Base-by-base conservation (phyloP, 2,888 invertebrate genomes). In the Polymixis flavicincta region DNA sequence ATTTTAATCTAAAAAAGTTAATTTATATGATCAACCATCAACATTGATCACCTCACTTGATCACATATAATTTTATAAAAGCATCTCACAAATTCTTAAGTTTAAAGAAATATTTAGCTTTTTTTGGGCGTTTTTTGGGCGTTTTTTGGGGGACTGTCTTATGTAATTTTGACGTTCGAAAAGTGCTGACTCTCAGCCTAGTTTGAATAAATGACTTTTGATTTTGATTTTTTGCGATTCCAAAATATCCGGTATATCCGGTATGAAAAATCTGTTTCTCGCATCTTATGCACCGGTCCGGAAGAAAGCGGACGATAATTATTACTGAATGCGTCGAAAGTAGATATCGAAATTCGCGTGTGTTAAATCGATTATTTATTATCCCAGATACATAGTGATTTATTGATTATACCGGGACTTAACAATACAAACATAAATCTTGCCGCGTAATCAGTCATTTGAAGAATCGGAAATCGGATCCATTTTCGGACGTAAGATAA, bases 271-370 rank as follows among this genome's bases (percentile, higher is more conserved):
- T 55, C 42, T 19, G 69, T 82, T 69, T 55, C 67, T 73, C 74
- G 22, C 59, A 76, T 81, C 80, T 67, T 76, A 80, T 78, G 76
- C 82, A 80, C 5, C 67, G 69, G 67, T 65, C 67, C 85, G 82
- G 69, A 84, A 79, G 82, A 87, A 87, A 85, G 80, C 82, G 68
- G 71, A 22, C 32, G 50, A n/a, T 84, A 82, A 82, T 87, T 80
- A 74, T 55, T 72, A 78, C 77, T 60, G 64, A 73, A 72, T 73
- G 78, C 71, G 71, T 81, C 63, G 83, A 84, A 83, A 83, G 83
- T 71, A 48, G 73, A 74, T 79, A 74, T 73, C 19, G 63, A 74
- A 83, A 72, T 75, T 85, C 65, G 82, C 86, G 84, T 84, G 85
- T 76, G 74, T 64, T 71, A 42, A 66, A 74, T 57, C 63, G 67